A percentile compares a stretch with the other conserved stretches of the same genome.
phyloP scores from a whole-genome alignment of 2,888 invertebrate species.

The Abrostola triplasia region DNA sequence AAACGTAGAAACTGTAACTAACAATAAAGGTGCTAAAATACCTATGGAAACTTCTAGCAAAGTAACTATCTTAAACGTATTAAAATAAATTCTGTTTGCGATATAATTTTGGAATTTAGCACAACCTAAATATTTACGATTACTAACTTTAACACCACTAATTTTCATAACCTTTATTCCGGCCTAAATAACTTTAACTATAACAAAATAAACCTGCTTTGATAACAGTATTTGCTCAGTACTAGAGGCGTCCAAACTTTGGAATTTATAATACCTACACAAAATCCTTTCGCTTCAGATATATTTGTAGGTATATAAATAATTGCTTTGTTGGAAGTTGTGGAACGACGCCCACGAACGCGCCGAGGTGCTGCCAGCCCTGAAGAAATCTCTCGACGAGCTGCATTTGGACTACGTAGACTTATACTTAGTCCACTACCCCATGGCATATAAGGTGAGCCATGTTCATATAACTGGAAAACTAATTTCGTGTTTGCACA shows the following conservation, averaged over 20 bases:
- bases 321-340: conserved; percentile 67
- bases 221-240: conserved; percentile 47
- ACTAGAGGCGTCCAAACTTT: conserved; percentile 48
- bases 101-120: conserved; percentile 25
- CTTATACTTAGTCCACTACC: conserved; percentile 94
- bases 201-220: conserved; percentile 40
- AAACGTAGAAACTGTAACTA: too few species aligned
- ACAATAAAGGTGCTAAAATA: not conserved
- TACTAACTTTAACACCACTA: conserved; percentile 41
- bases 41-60: not conserved
- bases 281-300: conserved; percentile 33
- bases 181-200: conserved; percentile 31
- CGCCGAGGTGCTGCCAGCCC: conserved; percentile 90
- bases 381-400: conserved; percentile 89
- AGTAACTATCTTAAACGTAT: too few species aligned
- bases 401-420: conserved; percentile 90
- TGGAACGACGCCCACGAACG: conserved; percentile 89
- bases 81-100: conserved; percentile 6
- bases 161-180: conserved; percentile 40
- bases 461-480: conserved; percentile 43
- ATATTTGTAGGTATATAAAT: conserved; percentile 47
- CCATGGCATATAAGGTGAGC: conserved; percentile 89
- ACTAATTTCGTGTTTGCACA: conserved; percentile 55
- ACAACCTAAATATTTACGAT: conserved; percentile 46
- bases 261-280: conserved; percentile 36